Conservation (phyloP, 2,113 vertebrate species). For the Acanthochromis polyacanthus region DNA sequence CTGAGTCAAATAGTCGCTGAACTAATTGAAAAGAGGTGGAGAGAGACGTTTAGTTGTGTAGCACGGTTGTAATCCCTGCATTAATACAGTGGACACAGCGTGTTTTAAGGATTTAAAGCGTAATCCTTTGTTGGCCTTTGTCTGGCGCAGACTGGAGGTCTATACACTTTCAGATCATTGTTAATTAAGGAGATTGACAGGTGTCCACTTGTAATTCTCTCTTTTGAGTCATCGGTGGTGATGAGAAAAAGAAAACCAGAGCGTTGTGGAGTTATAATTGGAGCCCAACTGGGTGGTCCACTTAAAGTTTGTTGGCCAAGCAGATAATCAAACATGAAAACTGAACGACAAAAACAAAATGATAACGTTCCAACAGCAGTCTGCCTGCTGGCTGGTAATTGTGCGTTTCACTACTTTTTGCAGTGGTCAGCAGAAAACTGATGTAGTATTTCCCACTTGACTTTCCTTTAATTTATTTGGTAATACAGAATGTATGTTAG, state of each 20-base stretch:
- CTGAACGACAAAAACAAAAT: slow-evolving; percentile 53
- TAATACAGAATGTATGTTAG: neutral
- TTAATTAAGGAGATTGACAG: slow-evolving; percentile 84
- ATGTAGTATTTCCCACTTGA: neutral
- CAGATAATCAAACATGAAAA: slow-evolving; percentile 77
- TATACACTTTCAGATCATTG: slow-evolving; percentile 80
- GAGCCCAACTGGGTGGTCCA: slow-evolving; percentile 86
- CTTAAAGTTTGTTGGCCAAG: slow-evolving; percentile 65
- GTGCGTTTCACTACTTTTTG: slow-evolving; percentile 29
- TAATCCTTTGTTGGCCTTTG: slow-evolving; percentile 80
- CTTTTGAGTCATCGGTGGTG: slow-evolving; percentile 67
- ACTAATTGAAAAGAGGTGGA: slow-evolving; percentile 66
- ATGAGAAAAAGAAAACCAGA: slow-evolving; percentile 58
- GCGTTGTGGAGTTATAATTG: slow-evolving; percentile 78
- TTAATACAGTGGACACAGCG: slow-evolving; percentile 70
- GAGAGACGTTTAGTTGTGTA: slow-evolving; percentile 73
- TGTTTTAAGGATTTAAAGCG: slow-evolving; percentile 72
- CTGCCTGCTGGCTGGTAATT: slow-evolving; percentile 48
- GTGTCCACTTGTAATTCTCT: slow-evolving; percentile 83
- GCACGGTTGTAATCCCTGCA: slow-evolving; percentile 73
- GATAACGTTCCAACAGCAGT: slow-evolving; percentile 52
- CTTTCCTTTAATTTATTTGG: neutral
- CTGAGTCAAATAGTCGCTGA: slow-evolving; percentile 64
- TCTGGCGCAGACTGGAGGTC: slow-evolving; percentile 63
- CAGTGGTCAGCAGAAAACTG: neutral